Conservation (phyloP, 2,888 invertebrate species). For the Aspidiotus rigidus region DNA sequence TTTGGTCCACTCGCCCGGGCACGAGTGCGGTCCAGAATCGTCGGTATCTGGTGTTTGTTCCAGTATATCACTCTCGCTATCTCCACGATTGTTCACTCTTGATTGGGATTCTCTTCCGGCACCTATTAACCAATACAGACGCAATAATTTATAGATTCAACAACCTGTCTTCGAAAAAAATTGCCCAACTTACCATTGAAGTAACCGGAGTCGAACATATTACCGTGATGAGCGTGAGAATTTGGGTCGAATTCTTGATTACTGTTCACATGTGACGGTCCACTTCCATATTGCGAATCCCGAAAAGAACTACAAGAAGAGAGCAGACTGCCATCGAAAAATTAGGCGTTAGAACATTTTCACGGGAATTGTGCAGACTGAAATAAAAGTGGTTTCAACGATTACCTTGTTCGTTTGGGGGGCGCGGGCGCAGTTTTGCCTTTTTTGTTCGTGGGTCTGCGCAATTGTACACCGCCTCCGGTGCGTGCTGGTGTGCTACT, state of each 20-base stretch:
- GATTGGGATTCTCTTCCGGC: slow-evolving; percentile 31
- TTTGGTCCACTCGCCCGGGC: slow-evolving; percentile 34
- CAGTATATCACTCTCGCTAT: slow-evolving; percentile 61
- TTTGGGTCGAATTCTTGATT: slow-evolving; percentile 23
- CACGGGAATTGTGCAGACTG: not conserved
- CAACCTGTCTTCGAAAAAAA: not conserved
- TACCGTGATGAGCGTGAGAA: slow-evolving; percentile 16
- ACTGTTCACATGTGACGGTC: slow-evolving; percentile 40
- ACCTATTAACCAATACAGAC: slow-evolving; percentile 9
- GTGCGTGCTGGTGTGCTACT: slow-evolving; percentile 50
- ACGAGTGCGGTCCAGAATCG: slow-evolving; percentile 53
- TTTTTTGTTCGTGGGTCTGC: slow-evolving; percentile 74
- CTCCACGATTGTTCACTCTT: slow-evolving; percentile 43
- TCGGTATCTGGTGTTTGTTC: slow-evolving; percentile 67
- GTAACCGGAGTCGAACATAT: slow-evolving; percentile 13
- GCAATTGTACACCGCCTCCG: slow-evolving; percentile 63
- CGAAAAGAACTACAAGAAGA: slow-evolving; percentile 79
- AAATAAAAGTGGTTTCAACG: not conserved
- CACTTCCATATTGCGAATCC: slow-evolving; percentile 66
- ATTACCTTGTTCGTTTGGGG: slow-evolving; percentile 84
- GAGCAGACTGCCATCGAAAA: slow-evolving; percentile 51
- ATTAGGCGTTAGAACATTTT: not conserved
- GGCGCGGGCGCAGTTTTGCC: slow-evolving; percentile 93
- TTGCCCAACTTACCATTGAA: slow-evolving; percentile 13
- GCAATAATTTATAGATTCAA: not conserved